Base-by-base conservation (phyloP, 2,888 invertebrate species). In the Portevinia maculata region DNA sequence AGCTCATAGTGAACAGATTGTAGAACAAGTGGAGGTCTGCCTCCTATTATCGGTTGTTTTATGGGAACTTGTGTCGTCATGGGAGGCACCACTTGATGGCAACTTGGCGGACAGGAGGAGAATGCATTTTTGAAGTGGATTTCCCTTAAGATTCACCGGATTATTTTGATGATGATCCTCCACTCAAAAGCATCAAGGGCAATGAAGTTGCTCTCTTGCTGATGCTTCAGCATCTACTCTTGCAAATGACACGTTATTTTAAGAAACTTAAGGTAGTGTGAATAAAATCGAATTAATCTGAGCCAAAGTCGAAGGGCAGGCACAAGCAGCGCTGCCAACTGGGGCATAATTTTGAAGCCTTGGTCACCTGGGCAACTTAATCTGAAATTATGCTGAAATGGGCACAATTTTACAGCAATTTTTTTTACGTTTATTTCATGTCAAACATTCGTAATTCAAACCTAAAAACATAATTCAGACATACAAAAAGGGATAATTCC, bases 271-370 rank as follows among this genome's bases (percentile, higher is more conserved):
- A n/a, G n/a, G 19, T 17, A 5, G 21, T 34, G 50, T n/a, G n/a
- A n/a, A n/a, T n/a, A 21, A 55, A 78, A 78, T 78, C 50, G 64
- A 78, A 78, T 78, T 70, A 78, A 78, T 59, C 34, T n/a, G 50
- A 44, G 59, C 5, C 11, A 41, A 30, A 48, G 37, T 30, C 50
- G 9, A 41, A 48, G 37, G 50, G 4, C 46, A 64, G 39, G 28
- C 32, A 24, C 48, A 41, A 52, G 24, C n/a, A n/a, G n/a, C n/a
- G n/a, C n/a, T n/a, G n/a, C n/a, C n/a, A n/a, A n/a, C n/a, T n/a
- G n/a, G n/a, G n/a, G n/a, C n/a, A n/a, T n/a, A n/a, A n/a, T n/a
- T n/a, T n/a, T n/a, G n/a, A n/a, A n/a, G n/a, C n/a, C n/a, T n/a
- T 62, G 48, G 37, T 17, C 15, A 50, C n/a, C n/a, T n/a, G n/a